phyloP scores from a whole-genome alignment of 2,797 vertebrate species.

The Sebastes melanostomus region DNA sequence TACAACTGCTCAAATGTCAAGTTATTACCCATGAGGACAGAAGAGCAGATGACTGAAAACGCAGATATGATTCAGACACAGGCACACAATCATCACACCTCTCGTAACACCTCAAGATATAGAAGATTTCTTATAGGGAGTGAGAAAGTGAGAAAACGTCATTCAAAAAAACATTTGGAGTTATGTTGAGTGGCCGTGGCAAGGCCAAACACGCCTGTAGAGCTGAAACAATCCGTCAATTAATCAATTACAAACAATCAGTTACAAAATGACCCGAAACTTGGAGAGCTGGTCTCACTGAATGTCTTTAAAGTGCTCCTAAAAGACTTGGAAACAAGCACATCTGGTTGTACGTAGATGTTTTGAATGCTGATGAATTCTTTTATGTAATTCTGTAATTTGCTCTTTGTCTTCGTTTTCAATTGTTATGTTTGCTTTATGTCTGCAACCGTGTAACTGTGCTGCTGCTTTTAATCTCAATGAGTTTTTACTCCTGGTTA shows the following conservation, averaged over 20 bases:
- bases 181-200: neutral
- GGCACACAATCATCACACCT: neutral
- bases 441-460: no score
- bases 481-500: no score
- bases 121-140: neutral
- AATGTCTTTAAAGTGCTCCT: no score
- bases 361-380: no score
- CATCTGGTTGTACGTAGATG: no score
- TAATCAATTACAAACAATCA: neutral
- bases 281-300: no score
- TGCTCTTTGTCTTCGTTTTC: no score
- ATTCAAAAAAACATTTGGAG: neutral
- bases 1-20: slow-evolving; percentile 24
- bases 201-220: neutral
- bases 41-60: neutral
- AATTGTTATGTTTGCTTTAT: no score
- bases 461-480: no score
- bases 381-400: no score
- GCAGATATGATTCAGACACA: neutral
- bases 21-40: neutral
- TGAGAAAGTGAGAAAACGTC: neutral
- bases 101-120: neutral
- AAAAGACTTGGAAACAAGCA: no score
- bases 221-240: neutral
- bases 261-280: no score